These are phyloP conservation scores for Polietes domitor DNA, from an alignment of 2,888 invertebrate genomes.

Conservation along the genomic window DNA sequence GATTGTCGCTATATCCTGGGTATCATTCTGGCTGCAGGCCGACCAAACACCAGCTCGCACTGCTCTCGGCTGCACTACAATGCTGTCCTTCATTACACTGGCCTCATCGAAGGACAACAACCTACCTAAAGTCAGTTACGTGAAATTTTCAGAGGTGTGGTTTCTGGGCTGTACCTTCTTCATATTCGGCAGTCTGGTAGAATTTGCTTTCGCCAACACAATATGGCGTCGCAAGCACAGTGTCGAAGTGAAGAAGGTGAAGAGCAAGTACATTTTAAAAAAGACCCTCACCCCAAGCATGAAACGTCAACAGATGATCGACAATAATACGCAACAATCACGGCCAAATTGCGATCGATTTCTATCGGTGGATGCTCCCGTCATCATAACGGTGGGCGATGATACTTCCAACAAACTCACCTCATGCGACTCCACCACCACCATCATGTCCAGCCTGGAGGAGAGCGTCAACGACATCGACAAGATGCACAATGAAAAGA, in stretches of 20 bases:
- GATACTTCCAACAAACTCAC: conserved; percentile 65
- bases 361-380: conserved; percentile 77
- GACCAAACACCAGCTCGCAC: conserved; percentile 92
- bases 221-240: no score
- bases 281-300: no score
- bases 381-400: conserved; percentile 83
- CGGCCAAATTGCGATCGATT: conserved; percentile 77
- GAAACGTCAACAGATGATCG: conserved; percentile 84
- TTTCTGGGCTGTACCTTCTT: no score
- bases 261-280: no score
- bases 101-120: conserved; percentile 91
- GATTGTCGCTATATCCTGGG: conserved; percentile 93
- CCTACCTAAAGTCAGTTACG: no score
- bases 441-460: conserved; percentile 66
- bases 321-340: conserved; percentile 72
- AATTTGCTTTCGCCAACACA: no score
- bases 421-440: conserved; percentile 42
- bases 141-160: no score
- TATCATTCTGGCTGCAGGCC: conserved; percentile 93
- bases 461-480: conserved; percentile 76
- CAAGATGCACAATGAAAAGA: conserved; percentile 12
- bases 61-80: conserved; percentile 90
- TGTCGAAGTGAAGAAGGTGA: no score
- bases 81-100: conserved; percentile 92
- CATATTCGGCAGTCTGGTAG: no score